Evolutionary conservation across 2,888 invertebrate species (phyloP).

Genomic region (Ganaspis brasiliensis): DNA sequence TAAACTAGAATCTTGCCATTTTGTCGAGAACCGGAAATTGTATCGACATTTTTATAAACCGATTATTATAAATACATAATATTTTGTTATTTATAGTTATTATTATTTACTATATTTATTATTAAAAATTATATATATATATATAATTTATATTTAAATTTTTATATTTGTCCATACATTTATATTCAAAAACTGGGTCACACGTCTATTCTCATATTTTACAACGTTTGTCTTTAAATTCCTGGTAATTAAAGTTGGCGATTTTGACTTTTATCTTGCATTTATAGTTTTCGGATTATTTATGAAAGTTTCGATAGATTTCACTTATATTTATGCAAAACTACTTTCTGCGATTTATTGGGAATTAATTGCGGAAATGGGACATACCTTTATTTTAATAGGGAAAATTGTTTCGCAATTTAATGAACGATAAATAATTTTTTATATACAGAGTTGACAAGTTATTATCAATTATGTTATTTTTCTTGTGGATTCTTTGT

Average conservation of each 20-base stretch:
- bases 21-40: conserved; percentile 22
- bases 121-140: too few species aligned
- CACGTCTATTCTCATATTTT: conserved; percentile 17
- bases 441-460: too few species aligned
- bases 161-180: too few species aligned
- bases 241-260: conserved; percentile 17
- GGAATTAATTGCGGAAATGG: conserved; percentile 26
- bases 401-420: conserved; percentile 10
- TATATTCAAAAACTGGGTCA: conserved; percentile 11
- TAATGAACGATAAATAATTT: neutral
- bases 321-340: conserved; percentile 19
- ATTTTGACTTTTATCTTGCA: conserved; percentile 21
- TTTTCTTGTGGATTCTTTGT: neutral
- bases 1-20: conserved; percentile 17
- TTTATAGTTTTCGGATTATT: conserved; percentile 35
- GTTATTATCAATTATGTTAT: neutral
- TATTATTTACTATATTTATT: too few species aligned
- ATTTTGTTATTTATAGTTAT: too few species aligned
- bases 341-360: conserved; percentile 25
- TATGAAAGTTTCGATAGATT: conserved; percentile 20
- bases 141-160: too few species aligned
- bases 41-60: neutral
- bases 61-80: too few species aligned
- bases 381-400: conserved; percentile 5
- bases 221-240: conserved; percentile 2